Conservation (phyloP, 2,888 invertebrate species). For the Drosophila prostipennis region DNA sequence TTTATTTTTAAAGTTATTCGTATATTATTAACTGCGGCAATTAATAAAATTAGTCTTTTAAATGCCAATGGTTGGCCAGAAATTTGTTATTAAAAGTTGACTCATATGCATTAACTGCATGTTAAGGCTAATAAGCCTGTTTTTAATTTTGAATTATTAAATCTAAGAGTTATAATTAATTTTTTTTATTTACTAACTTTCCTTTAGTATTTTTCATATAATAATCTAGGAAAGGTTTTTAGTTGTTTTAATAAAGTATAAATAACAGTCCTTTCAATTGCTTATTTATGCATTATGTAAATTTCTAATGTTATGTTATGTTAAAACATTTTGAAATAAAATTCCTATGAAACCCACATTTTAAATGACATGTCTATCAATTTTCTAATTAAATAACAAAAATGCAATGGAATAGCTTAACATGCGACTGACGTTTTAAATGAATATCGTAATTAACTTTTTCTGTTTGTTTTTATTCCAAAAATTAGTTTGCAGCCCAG, state of each 20-base stretch:
- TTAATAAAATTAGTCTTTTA: background rate
- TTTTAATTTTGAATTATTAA: background rate
- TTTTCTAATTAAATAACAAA: constrained; percentile 10
- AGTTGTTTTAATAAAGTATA: too few species aligned
- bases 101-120: background rate
- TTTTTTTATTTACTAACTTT: background rate
- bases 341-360: background rate
- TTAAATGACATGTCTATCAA: constrained; percentile 6
- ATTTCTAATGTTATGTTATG: background rate
- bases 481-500: constrained; percentile 1
- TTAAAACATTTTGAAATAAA: too few species aligned
- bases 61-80: background rate
- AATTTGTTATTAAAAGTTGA: background rate
- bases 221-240: too few species aligned
- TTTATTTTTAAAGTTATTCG: background rate
- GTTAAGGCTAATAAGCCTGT: background rate
- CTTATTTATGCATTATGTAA: too few species aligned
- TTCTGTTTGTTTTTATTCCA: background rate
- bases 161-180: background rate
- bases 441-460: constrained; percentile 29
- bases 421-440: constrained; percentile 7
- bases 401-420: background rate
- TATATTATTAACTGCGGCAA: background rate
- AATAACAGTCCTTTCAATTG: too few species aligned
- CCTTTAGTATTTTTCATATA: too few species aligned